Evolutionary conservation across 2,113 vertebrate genomes (phyloP).

Genomic region (Stictonetta naevosa): DNA sequence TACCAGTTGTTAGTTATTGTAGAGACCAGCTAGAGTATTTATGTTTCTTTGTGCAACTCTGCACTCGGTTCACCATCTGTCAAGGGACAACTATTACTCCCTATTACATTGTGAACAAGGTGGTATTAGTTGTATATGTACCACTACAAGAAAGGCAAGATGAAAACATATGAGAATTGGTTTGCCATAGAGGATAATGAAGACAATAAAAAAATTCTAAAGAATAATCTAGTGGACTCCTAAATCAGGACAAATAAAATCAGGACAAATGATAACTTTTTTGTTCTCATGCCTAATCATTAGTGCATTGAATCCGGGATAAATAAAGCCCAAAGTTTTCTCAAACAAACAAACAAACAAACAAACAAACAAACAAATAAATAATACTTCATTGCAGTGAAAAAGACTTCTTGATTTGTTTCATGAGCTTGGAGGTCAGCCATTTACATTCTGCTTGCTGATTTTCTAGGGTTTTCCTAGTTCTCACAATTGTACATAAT

Average conservation of each 20-base stretch:
- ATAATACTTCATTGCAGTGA: not conserved
- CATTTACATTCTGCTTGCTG: not conserved
- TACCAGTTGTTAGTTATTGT: not conserved
- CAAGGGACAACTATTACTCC: not conserved
- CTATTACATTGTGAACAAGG: not conserved
- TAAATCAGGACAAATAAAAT: not conserved
- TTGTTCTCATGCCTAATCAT: not conserved
- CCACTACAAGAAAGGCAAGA: not conserved
- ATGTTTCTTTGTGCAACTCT: not conserved
- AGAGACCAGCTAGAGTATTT: not conserved
- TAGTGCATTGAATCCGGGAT: not conserved
- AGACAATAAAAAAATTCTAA: not conserved
- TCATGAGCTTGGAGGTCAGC: slow-evolving; percentile 6
- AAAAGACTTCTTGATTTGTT: slow-evolving; percentile 4
- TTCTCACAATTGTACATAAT: not conserved
- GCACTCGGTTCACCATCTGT: not conserved
- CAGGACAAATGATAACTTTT: not conserved
- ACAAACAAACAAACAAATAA: not conserved
- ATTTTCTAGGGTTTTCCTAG: slow-evolving; percentile 15
- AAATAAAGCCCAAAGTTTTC: not conserved
- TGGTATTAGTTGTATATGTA: not conserved
- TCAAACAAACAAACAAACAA: not conserved
- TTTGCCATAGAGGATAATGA: not conserved
- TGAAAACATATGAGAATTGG: not conserved
- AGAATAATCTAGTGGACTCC: not conserved